phyloP scores from a whole-genome alignment of 2,113 vertebrate species.

The Scopus umbretta region DNA sequence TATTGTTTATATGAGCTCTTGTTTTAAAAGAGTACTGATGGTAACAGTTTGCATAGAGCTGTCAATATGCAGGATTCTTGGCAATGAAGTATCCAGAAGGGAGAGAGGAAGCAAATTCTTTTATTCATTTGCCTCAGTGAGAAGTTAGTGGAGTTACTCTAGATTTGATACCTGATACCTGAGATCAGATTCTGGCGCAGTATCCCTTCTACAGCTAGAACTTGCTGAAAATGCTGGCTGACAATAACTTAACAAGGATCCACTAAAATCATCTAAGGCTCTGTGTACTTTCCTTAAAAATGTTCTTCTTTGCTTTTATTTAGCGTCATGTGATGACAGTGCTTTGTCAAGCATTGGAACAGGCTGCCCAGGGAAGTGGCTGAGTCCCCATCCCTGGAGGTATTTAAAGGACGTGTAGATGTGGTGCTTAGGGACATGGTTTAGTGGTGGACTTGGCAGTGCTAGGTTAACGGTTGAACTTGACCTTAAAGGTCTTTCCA shows the following conservation, averaged over 20 bases:
- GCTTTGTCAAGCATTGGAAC: not conserved
- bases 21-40: not conserved
- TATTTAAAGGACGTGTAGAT: not conserved
- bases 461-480: too few species aligned
- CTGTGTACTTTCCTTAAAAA: not conserved
- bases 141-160: not conserved
- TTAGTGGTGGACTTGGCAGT: too few species aligned
- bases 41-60: not conserved
- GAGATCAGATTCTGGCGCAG: not conserved
- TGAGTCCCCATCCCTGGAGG: not conserved
- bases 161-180: not conserved
- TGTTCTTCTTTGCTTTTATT: constrained; percentile 11
- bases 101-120: not conserved
- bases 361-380: not conserved
- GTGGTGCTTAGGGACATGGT: too few species aligned
- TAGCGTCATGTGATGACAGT: not conserved
- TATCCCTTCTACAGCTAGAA: not conserved
- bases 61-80: not conserved
- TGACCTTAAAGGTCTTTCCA: too few species aligned
- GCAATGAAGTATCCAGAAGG: not conserved
- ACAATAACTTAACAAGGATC: not conserved
- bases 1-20: not conserved
- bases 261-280: not conserved
- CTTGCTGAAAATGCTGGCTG: not conserved
- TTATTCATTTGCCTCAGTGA: not conserved